Evolutionary conservation across 2,888 invertebrate genomes (phyloP), one percentile per base, ranked within the genome.

Genomic region (Oligia strigilis): DNA sequence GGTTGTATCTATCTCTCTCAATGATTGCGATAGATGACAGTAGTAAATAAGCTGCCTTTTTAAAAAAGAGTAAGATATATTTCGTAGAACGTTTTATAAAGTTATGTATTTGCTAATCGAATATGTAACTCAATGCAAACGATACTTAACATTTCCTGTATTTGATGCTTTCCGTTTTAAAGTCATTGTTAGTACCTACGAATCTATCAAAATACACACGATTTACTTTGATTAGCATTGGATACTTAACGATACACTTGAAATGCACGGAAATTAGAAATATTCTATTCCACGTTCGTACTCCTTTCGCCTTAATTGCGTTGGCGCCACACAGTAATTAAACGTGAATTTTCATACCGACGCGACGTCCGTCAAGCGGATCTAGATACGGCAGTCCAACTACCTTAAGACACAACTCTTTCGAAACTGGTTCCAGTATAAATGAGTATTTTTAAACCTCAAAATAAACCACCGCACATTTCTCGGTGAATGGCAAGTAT

Each of bases 401-500:
- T 82, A 82, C 87, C 83, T 85, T 67, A 74, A 84, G 78, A 74
- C 60, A 73, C 75, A 78, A 75, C 72, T 85, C 72, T 72, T 84
- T 83, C 19, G 36, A 78, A 91, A 91, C 91, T 82, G 84, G 89
- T 92, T 90, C 86, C 82, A 80, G 81, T 87, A 87, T 82, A 85
- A 85, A 87, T 82, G 80, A 86, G 86, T 91, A 88, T 81, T 91
- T 89, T 88, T 84, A 90, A 80, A 88, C 86, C 84, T 87, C 86
- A 88, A 87, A 90, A 86, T 88, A 90, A 88, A 91, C 89, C 81
- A 72, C 81, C 87, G 79, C 89, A 89, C 89, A 88, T 89, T 87
- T 89, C 82, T 87, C 81, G 82, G 91, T 92, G 92, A 93, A 93
- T 93, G 93, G 92, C 86, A 91, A 89, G 84, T 89, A 91, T 91